Evolutionary conservation across 2,797 vertebrate species (phyloP), one percentile per base, ranked within the genome.

Genomic region (Lateolabrax maculatus): DNA sequence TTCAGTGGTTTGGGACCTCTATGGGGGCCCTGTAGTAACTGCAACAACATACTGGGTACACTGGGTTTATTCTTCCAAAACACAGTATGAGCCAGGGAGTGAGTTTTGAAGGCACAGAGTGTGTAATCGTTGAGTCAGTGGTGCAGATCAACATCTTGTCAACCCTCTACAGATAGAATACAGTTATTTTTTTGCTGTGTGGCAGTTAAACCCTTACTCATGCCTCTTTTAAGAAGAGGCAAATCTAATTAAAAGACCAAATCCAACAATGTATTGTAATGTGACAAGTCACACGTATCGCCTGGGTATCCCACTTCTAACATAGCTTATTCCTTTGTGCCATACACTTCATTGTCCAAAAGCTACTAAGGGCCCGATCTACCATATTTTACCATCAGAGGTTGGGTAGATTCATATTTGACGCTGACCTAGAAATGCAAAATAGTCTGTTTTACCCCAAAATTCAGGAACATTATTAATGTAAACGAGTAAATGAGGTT

Each of bases 1-100:
- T 57, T 70, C 43, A 57, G 46, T 61, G 25, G 56, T 43, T 41
- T 61, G 25, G 72, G 64, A 53, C 53, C 55, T 71, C 27, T 67
- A 29, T 23, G 2, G 23, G 64, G 23, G 29, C 67, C 13, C 39
- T 55, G 49, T n/a, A 34, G 37, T 62, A 71, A 72, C 55, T 72
- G 77, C 52, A 73, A 27, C n/a, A 70, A 29, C 13, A 56, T 6
- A 64, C 39, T 49, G 53, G 29, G 15, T 16, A 11, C 27, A 68
- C 4, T 34, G 60, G 25, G 29, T 13, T 49, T 75, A 25, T 61
- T 31, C 1, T 44, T 27, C 15, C 27, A 29, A 25, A 60, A 19
- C n/a, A n/a, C 25, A 48, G 16, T 18, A 46, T 29, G 11, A 27
- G 12, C 18, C 44, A 60, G n/a, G 16, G 56, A 73, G 46, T 60